Base-by-base conservation (phyloP, 2,113 vertebrate genomes). In the Rousettus leschenaultii region DNA sequence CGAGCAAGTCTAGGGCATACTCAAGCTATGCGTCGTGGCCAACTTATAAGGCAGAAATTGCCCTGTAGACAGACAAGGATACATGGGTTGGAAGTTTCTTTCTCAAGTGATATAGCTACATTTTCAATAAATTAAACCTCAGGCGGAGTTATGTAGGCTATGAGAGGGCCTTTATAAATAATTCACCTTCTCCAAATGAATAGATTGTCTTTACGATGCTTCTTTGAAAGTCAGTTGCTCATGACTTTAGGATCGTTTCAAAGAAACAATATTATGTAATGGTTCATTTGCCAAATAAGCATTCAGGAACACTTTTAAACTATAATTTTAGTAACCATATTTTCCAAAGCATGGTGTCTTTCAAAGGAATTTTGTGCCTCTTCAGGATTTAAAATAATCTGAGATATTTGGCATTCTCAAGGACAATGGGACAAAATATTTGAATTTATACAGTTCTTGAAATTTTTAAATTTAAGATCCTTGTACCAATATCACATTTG, bases 351-450 rank as follows among this genome's bases (percentile, higher is more conserved):
- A 65, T 71, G 11, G 6, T 4, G 7, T 89, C 79, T 79, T 85
- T 85, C 55, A 75, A 86, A 93, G 38, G 14, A 75, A 28, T 61
- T 80, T 33, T 28, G n/a, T 61, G 21, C 26, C 51, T 75, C 75
- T 61, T 82, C 30, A 82, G 73, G 21, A 79, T 89, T 96, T 90
- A 86, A 90, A 86, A 75, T 59, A 55, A 93, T 53, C 24, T 70
- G 43, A 43, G 4, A 55, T 86, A 61, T 86, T 95, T 82, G 45
- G 15, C 55, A 90, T 45, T 53, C 45, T 66, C n/a, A 45, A 89
- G 28, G 71, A 45, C 48, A 89, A 68, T 75, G 57, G 33, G 14
- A 74, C 30, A 82, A 95, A 80, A 73, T 86, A 75, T 75, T 90
- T 82, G 19, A 96, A 93, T 74, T 75, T 63, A 86, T 26, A 75